Base-by-base conservation (phyloP, 2,113 vertebrate genomes). In the Buteo buteo region DNA sequence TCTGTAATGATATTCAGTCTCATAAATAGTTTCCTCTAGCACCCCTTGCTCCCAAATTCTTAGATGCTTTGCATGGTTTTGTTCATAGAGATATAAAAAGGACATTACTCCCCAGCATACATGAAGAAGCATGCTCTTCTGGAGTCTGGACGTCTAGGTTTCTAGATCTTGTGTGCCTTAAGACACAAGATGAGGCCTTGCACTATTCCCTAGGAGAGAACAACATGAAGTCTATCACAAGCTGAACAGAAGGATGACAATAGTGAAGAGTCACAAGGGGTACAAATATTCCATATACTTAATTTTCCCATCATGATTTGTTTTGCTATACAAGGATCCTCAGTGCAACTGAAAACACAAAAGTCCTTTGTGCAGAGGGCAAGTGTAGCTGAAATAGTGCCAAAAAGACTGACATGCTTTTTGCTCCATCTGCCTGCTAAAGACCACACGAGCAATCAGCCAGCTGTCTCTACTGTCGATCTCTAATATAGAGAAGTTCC, bases 381-480 rank as follows among this genome's bases (percentile, higher is more conserved):
- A 92, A 97, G 84, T 50, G 87, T 32, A 80, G 93, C 84, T 97
- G 95, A 97, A 93, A 77, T 5, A 88, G 67, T 88, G 93, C 94
- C 96, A 97, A 96, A 31, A 91, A 85, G 89, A 83, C 82, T 91
- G 94, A 95, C 95, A 90, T 40, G 91, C 93, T 95, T 97, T 93
- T 96, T 96, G 89, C 94, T 96, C 91, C 94, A 97, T 96, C 95
- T 97, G 94, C 96, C 91, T 88, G 74, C 74, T 95, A 82, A 93
- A 88, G 93, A 94, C 59, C 95, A 86, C 42, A 85, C 1, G 38
- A 94, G 89, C 95, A 62, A 91, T 86, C 94, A 88, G 91, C 84
- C 96, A 96, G 93, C 95, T 97, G 95, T 94, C 91, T 81, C 82
- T 69, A 25, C 74, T 78, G 87, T 40, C 14, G 5, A 45, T 59